Percentiles rank a stretch among this genome's conserved stretches.
phyloP scores from a whole-genome alignment of 2,888 invertebrate species.

The Caprella mutica region DNA sequence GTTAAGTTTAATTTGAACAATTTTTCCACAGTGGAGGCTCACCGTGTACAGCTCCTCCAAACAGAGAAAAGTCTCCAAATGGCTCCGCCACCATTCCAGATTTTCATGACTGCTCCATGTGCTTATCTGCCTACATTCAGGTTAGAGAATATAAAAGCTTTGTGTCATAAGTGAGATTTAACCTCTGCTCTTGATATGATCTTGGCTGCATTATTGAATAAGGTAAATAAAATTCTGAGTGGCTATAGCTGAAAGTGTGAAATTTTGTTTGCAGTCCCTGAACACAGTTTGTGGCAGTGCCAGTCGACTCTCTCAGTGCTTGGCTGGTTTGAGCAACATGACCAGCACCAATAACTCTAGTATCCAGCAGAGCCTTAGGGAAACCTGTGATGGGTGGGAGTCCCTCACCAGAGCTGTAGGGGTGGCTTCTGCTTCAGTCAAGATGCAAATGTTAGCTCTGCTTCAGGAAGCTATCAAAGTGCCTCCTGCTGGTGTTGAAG shows the following conservation, averaged over 20 bases:
- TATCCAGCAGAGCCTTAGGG: background rate
- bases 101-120: background rate
- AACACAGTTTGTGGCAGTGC: constrained; percentile 1
- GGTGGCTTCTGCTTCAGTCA: constrained; percentile 2
- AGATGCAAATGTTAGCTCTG: background rate
- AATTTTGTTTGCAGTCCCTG: background rate
- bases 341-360: background rate
- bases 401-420: background rate
- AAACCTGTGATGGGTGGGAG: constrained; percentile 6
- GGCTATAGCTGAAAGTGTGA: too few species aligned
- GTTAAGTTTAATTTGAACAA: too few species aligned
- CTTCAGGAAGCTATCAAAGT: constrained; percentile 2
- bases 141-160: too few species aligned
- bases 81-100: constrained; percentile 1
- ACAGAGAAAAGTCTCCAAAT: too few species aligned
- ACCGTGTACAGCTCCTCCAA: too few species aligned
- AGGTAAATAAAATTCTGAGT: too few species aligned
- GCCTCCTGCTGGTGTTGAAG: background rate
- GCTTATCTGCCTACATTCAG: background rate
- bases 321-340: background rate
- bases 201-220: too few species aligned
- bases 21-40: too few species aligned
- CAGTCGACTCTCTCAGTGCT: constrained; percentile 2
- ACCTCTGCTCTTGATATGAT: too few species aligned
- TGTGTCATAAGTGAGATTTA: too few species aligned